Evolutionary conservation across 1,140 invertebrate species (phyloP), one percentile per base, ranked within the genome.

Genomic region (Polypedilum pembai): DNA sequence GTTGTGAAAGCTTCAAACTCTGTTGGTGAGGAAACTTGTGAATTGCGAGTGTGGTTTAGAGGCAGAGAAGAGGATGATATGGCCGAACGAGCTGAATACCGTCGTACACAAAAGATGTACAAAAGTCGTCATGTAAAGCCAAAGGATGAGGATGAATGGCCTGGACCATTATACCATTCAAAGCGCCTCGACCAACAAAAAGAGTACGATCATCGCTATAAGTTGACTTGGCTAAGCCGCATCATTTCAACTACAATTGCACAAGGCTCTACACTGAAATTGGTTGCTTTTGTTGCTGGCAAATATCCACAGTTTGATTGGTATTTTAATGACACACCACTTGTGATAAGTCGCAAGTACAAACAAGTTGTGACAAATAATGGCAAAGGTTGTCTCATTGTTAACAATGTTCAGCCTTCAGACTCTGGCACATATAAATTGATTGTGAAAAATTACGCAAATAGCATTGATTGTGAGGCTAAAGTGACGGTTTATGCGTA

Each of bases 1-100:
- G 89, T 88, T 5, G 93, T 92, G 77, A 87, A 86, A 79, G 92
- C 92, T 3, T 80, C 81, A 75, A 82, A 82, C 75, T 79, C 80
- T n/a, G 80, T 80, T 73, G 81, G 79, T 33, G 79, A 80, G 74
- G 78, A 80, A 5, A 81, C 82, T 76, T 18, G 17, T 21, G 8
- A 20, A 81, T 81, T 56, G 77, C 78, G 3, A 80, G 82, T 73
- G 77, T 80, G 75, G 81, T 82, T 8, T 80, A n/a, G 65, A 18
- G 65, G 65, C 4, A 69, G 20, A 20, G 65, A 69, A 8, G 65
- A 69, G 20, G 65, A 69, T 20, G 65, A 69, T 69, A 21, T 21
- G 4, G 8, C 8, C 10, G 65, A 69, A 69, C 20, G 65, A 69
- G 65, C 65, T 21, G 65, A 69, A 69, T 69, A 69, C 20, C 65